Conservation (phyloP, 1,140 invertebrate genomes). For the Paracyclopina nana region DNA sequence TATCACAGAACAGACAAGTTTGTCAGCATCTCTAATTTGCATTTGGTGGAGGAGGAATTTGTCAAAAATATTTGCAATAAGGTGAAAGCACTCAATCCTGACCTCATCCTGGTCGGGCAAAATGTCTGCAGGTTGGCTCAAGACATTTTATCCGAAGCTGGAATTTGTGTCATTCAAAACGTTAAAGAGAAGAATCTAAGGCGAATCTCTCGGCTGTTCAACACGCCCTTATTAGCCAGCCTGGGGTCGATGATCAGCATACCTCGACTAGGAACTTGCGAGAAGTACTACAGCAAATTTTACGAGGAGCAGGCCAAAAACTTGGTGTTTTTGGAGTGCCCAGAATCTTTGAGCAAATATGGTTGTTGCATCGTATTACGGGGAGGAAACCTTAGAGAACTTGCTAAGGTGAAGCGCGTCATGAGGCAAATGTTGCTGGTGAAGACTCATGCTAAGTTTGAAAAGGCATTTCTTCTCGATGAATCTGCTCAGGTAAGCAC, state of each 20-base stretch:
- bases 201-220: constrained; percentile 54
- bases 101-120: constrained; percentile 15
- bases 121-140: constrained; percentile 3
- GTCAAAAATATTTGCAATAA: constrained; percentile 24
- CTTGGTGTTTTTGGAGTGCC: no score
- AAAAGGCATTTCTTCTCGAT: constrained; percentile 73
- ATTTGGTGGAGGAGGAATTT: constrained; percentile 3
- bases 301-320: no score
- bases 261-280: constrained; percentile 64
- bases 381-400: constrained; percentile 49
- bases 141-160: constrained; percentile 23
- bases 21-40: neutral
- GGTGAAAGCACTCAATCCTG: constrained; percentile 17
- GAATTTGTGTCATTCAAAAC: constrained; percentile 67
- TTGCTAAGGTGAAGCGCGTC: constrained; percentile 60
- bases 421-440: constrained; percentile 59
- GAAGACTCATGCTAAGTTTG: constrained; percentile 73
- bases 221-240: constrained; percentile 67
- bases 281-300: constrained; percentile 63
- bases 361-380: constrained; percentile 74
- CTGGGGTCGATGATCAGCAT: constrained; percentile 61
- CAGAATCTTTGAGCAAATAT: constrained; percentile 47
- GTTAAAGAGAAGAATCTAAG: constrained; percentile 67
- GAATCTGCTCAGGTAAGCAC: constrained; percentile 34
- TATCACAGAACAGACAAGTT: neutral